These are phyloP conservation scores for Actias luna DNA, from an alignment of 2,888 invertebrate species.

Conservation along the genomic window DNA sequence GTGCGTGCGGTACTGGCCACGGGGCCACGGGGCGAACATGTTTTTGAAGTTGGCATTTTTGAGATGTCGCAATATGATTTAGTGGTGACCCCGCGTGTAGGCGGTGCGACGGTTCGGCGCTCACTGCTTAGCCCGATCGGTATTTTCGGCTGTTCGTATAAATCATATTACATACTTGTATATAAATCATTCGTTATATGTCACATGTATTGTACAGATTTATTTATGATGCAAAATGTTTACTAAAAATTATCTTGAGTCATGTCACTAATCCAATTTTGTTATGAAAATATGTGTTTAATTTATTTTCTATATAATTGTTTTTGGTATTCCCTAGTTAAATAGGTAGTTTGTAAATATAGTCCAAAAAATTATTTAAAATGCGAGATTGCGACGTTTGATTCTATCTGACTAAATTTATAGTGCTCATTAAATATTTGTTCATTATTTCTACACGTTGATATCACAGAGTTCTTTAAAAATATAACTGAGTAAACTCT, in stretches of 20 bases:
- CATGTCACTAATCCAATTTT: slow-evolving; percentile 8
- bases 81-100: slow-evolving; percentile 68
- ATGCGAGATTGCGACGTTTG: background rate
- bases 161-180: slow-evolving; percentile 65
- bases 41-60: slow-evolving; percentile 81
- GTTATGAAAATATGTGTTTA: background rate
- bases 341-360: no score
- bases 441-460: background rate
- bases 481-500: no score
- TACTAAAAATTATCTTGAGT: slow-evolving; percentile 13
- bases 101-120: slow-evolving; percentile 47
- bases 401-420: background rate
- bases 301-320: background rate
- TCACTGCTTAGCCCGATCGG: slow-evolving; percentile 75
- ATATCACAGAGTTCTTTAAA: background rate
- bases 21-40: slow-evolving; percentile 69
- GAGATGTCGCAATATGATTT: slow-evolving; percentile 80
- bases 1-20: slow-evolving; percentile 76
- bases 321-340: no score
- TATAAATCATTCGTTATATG: slow-evolving; percentile 59
- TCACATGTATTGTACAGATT: slow-evolving; percentile 61
- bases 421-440: background rate
- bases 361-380: no score
- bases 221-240: slow-evolving; percentile 45
- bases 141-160: slow-evolving; percentile 73